Conservation (phyloP, 2,113 vertebrate genomes). For the Hemibagrus wyckioides region DNA sequence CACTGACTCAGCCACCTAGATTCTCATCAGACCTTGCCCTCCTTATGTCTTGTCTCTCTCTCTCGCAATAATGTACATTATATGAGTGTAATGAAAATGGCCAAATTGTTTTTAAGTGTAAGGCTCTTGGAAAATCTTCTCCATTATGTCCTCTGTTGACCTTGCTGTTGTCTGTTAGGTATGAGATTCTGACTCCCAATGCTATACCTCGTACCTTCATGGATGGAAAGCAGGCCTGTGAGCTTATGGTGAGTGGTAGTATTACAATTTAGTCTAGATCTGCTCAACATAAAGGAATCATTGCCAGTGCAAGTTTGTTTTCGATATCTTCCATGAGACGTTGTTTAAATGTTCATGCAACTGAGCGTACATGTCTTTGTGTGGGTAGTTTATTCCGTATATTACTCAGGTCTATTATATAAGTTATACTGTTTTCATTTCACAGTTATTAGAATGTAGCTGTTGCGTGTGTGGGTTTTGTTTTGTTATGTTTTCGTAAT, state of each 20-base stretch:
- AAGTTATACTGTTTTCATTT: neutral
- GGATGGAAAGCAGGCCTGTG: constrained; percentile 91
- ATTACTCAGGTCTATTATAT: neutral
- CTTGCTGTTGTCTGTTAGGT: constrained; percentile 66
- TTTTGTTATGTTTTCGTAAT: neutral
- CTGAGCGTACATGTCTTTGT: neutral
- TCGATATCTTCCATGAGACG: neutral
- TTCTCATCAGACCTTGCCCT: neutral
- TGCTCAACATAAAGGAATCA: neutral
- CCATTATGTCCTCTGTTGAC: neutral
- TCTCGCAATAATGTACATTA: neutral
- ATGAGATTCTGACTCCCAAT: constrained; percentile 90
- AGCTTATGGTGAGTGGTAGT: constrained; percentile 80
- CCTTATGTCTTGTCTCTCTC: neutral
- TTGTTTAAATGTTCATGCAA: neutral
- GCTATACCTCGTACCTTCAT: constrained; percentile 92
- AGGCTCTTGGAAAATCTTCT: neutral
- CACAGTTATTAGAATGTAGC: neutral
- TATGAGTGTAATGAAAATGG: neutral
- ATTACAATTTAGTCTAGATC: neutral
- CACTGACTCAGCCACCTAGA: neutral
- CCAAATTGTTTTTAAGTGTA: neutral
- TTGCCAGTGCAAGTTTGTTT: neutral
- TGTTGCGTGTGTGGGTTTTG: neutral
- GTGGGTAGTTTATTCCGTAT: neutral